phyloP scores from a whole-genome alignment of 2,888 invertebrate species.

The Temnothorax unifasciatus region DNA sequence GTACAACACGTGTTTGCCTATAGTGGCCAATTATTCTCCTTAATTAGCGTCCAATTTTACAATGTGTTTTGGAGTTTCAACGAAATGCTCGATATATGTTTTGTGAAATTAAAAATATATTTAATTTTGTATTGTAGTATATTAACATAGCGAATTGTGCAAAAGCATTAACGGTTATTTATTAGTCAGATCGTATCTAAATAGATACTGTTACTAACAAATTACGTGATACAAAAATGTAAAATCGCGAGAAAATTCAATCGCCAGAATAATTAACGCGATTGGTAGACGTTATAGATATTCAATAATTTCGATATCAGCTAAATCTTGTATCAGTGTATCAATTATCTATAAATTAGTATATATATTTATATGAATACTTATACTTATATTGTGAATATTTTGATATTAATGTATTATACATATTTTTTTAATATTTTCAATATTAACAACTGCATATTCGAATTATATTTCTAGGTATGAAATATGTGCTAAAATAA shows the following conservation, averaged over 20 bases:
- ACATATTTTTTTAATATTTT: not conserved
- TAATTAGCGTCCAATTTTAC: conserved; percentile 26
- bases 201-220: not conserved
- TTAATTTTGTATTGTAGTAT: not conserved
- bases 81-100: not conserved
- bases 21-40: conserved; percentile 26
- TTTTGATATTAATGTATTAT: not conserved
- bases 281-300: not conserved
- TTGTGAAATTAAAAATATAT: not conserved
- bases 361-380: not conserved
- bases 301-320: not conserved
- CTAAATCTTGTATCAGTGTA: not conserved
- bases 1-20: not conserved
- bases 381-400: not conserved
- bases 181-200: not conserved
- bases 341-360: not conserved
- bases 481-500: not conserved
- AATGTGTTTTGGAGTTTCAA: not conserved
- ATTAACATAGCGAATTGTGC: not conserved
- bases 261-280: not conserved
- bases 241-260: not conserved
- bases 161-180: conserved; percentile 9
- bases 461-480: not conserved
- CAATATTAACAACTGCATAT: not conserved
- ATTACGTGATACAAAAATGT: not conserved